These are phyloP conservation scores for Phoxinus phoxinus DNA, from an alignment of 2,113 vertebrate genomes.

Conservation along the genomic window DNA sequence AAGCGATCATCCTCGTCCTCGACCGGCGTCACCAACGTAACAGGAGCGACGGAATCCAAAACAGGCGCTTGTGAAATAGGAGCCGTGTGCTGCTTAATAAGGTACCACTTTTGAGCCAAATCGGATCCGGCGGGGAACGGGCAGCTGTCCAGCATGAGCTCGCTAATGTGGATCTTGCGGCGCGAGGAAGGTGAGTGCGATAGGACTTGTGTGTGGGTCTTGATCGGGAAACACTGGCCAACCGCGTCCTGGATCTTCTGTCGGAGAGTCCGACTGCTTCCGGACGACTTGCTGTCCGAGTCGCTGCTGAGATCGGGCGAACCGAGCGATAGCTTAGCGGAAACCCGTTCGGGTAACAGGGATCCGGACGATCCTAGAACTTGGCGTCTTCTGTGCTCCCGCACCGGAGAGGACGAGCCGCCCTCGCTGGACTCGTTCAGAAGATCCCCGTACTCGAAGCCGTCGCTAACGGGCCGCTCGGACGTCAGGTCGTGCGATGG, in stretches of 20 bases:
- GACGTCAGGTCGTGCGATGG: slow-evolving; percentile 59
- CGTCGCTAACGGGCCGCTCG: slow-evolving; percentile 77
- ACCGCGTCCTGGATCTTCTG: slow-evolving; percentile 85
- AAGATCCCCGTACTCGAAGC: slow-evolving; percentile 77
- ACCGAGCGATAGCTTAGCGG: slow-evolving; percentile 30
- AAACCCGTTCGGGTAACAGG: slow-evolving; percentile 49
- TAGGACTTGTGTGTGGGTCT: slow-evolving; percentile 63
- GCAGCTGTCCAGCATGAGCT: slow-evolving; percentile 84
- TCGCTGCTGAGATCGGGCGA: slow-evolving; percentile 58
- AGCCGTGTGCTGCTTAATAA: slow-evolving; percentile 86
- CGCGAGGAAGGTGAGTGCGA: slow-evolving; percentile 53
- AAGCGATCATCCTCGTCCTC: slow-evolving; percentile 83
- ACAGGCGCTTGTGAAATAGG: slow-evolving; percentile 77
- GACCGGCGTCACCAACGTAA: neutral
- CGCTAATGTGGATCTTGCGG: slow-evolving; percentile 84
- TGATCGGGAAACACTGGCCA: slow-evolving; percentile 84
- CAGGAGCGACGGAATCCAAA: slow-evolving; percentile 64
- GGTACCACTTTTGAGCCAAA: slow-evolving; percentile 84
- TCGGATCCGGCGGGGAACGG: slow-evolving; percentile 82
- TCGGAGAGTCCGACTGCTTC: slow-evolving; percentile 74
- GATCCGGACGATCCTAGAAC: slow-evolving; percentile 56
- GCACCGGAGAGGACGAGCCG: slow-evolving; percentile 63
- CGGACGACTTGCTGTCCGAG: slow-evolving; percentile 66
- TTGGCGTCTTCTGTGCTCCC: slow-evolving; percentile 67
- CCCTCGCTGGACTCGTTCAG: slow-evolving; percentile 65